Evolutionary conservation across 2,888 invertebrate species (phyloP), one percentile per base, ranked within the genome.

Genomic region (Azorinus chamasolen): DNA sequence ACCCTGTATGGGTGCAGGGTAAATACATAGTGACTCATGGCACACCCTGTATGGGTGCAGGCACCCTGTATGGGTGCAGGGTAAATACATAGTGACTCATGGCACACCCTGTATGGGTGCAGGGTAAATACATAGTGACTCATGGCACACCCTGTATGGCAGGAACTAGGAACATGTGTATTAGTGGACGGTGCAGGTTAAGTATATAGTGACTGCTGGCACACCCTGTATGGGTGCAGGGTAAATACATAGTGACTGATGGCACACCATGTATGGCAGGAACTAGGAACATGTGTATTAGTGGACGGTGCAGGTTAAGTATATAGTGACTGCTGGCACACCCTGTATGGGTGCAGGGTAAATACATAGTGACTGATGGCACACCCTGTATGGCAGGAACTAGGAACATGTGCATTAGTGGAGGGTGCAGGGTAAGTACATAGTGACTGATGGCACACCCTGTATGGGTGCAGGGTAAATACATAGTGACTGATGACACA

Each of bases 141-240:
- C 97, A 98, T 92, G 97, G 97, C 0, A 97, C 97, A 0, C 96
- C 97, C 0, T 98, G 97, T 91, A 96, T 95, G 64, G 94, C 96
- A 43, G 97, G 97, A 24, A 95, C 96, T 0, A 95, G 96, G 72
- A 95, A 97, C 90, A 96, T 97, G 95, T 98, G 97, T 91, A 96
- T 98, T 85, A 94, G 95, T 83, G 96, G 96, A 77, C 94, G 95
- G 84, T 96, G 96, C 91, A 94, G 95, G 94, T 96, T 96, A 94
- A 93, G 94, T 92, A 27, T 37, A 39, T 5, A 8, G 22, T 58
- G 43, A 43, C 53, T 20, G n/a, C 10, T 22, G 20, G 4, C 24
- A 46, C 14, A 16, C 14, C n/a, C 12, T 24, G 25, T 24, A 8
- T 48, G 48, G n/a, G 84, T 96, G 96, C 91, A 94, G 95, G 94